Conservation (phyloP, 2,113 vertebrate genomes). For the Sinosuthora webbiana region DNA sequence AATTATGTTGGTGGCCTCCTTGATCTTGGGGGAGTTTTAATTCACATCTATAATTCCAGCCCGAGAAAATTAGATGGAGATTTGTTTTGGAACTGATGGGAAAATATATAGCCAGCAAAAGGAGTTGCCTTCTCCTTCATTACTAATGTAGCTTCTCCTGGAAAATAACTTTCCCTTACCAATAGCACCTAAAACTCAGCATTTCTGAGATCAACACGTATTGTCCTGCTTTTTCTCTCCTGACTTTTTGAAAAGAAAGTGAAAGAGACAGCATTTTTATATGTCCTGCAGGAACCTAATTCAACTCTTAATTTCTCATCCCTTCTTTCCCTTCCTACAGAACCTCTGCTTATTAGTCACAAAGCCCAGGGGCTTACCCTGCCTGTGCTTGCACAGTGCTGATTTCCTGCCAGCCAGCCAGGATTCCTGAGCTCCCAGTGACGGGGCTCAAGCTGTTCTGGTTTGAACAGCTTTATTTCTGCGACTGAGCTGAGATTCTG, state of each 20-base stretch:
- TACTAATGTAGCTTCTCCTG: constrained; percentile 20
- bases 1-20: constrained; percentile 19
- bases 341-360: not conserved
- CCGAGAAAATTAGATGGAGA: not conserved
- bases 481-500: not conserved
- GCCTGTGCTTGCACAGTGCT: not conserved
- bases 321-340: not conserved
- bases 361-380: not conserved
- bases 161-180: constrained; percentile 21
- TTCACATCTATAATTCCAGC: constrained; percentile 7
- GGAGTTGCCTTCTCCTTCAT: constrained; percentile 54
- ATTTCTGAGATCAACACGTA: not conserved
- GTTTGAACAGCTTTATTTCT: constrained; percentile 34
- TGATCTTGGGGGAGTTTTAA: constrained; percentile 60
- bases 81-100: constrained; percentile 60
- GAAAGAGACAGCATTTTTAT: not conserved
- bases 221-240: not conserved
- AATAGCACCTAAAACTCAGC: not conserved
- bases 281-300: not conserved
- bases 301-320: not conserved
- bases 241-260: not conserved
- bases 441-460: not conserved
- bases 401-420: not conserved
- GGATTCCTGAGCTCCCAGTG: constrained; percentile 13
- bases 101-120: constrained; percentile 27